A percentile compares a stretch with the other conserved stretches of the same genome.
These are phyloP conservation scores for Cossypha niveicapilla DNA, from an alignment of 2,797 vertebrate species.

Conservation along the genomic window DNA sequence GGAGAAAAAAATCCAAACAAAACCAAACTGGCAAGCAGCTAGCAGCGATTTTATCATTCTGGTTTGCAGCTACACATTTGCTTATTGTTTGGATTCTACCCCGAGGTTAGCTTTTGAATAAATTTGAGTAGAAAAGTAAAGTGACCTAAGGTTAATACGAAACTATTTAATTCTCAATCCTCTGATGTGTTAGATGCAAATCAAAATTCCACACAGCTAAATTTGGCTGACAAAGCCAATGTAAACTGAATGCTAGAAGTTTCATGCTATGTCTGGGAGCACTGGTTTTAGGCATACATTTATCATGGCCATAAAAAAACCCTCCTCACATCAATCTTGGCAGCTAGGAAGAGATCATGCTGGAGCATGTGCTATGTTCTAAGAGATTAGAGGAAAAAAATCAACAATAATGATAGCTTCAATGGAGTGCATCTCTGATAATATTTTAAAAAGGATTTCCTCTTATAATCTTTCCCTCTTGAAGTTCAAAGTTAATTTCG, in stretches of 20 bases:
- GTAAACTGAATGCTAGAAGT: background rate
- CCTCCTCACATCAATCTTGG: background rate
- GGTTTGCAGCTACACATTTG: background rate
- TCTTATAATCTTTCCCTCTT: background rate
- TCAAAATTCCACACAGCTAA: background rate
- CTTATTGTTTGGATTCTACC: background rate
- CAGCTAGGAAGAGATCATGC: background rate
- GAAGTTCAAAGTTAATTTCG: background rate
- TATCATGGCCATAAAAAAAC: background rate
- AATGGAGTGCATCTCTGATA: background rate
- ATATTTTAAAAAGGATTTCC: background rate
- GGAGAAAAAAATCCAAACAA: background rate
- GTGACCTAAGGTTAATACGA: background rate
- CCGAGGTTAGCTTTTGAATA: background rate
- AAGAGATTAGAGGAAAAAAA: background rate
- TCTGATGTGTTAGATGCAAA: background rate
- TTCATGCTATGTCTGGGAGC: background rate
- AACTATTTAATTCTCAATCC: background rate
- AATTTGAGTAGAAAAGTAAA: background rate
- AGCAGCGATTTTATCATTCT: background rate
- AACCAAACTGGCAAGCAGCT: background rate
- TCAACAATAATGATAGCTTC: background rate
- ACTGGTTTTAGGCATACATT: background rate
- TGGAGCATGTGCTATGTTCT: background rate
- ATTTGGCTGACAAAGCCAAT: background rate